phyloP scores from a whole-genome alignment of 2,888 invertebrate genomes.

The Limnephilus marmoratus region DNA sequence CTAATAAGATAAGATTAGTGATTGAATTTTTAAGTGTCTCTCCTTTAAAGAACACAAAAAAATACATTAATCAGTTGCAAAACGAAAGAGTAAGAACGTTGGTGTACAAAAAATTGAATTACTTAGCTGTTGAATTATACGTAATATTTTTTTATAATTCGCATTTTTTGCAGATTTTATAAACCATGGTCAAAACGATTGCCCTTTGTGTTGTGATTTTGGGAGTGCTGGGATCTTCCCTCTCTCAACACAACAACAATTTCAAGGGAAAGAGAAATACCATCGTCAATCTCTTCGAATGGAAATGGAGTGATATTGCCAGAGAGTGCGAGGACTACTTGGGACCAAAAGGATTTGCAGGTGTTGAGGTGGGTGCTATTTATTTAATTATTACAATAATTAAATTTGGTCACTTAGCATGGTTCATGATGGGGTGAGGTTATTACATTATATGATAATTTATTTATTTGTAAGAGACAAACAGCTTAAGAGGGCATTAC shows the following conservation, averaged over 20 bases:
- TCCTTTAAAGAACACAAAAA: neutral
- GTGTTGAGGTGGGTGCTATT: conserved; percentile 79
- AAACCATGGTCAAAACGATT: neutral
- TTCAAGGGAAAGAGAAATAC: conserved; percentile 77
- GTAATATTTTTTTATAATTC: neutral
- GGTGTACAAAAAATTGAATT: neutral
- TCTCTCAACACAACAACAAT: conserved; percentile 73
- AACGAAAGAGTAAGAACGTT: neutral
- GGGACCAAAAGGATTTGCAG: conserved; percentile 84
- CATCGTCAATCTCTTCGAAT: conserved; percentile 88
- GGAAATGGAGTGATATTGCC: conserved; percentile 89
- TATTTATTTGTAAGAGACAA: too few species aligned
- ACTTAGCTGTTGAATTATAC: neutral
- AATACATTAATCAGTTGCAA: neutral
- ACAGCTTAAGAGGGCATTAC: too few species aligned
- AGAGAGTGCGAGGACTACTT: conserved; percentile 87
- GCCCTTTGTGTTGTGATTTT: conserved; percentile 27
- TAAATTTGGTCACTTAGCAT: too few species aligned
- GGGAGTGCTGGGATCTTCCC: conserved; percentile 47
- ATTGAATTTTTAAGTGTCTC: too few species aligned
- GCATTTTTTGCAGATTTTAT: neutral
- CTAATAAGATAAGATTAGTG: too few species aligned
- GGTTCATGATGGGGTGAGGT: too few species aligned
- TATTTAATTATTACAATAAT: too few species aligned
- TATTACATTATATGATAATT: too few species aligned